These are phyloP conservation scores for Chymomyza caudatula DNA, from an alignment of 2,888 invertebrate species.

Conservation along the genomic window DNA sequence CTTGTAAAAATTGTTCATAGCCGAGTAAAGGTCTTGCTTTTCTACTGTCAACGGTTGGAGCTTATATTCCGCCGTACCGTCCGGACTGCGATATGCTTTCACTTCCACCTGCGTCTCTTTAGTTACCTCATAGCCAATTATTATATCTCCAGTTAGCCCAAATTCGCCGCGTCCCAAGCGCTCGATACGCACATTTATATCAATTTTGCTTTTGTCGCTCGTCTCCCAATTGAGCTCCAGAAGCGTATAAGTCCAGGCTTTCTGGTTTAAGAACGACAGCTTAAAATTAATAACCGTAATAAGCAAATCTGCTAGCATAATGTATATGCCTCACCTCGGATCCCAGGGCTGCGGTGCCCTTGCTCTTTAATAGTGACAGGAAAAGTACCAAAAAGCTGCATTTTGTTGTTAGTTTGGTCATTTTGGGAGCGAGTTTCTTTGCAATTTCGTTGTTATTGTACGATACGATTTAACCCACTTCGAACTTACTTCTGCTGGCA, in stretches of 20 bases:
- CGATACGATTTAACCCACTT: background rate
- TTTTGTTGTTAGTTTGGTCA: background rate
- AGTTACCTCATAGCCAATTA: slow-evolving; percentile 1
- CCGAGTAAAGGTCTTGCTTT: background rate
- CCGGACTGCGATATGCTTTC: slow-evolving; percentile 35
- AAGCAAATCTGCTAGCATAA: background rate
- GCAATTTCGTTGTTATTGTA: no score
- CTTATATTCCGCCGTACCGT: slow-evolving; percentile 31
- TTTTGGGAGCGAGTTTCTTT: no score
- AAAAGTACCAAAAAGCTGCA: background rate
- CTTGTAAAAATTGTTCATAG: slow-evolving; percentile 34
- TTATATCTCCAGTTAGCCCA: slow-evolving; percentile 18
- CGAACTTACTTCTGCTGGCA: background rate
- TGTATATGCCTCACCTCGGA: background rate
- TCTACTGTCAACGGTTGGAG: slow-evolving; percentile 31
- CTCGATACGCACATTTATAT: slow-evolving; percentile 17
- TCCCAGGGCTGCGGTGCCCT: background rate
- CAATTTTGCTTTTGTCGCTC: slow-evolving; percentile 10
- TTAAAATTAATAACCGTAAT: background rate
- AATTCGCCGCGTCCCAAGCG: slow-evolving; percentile 40
- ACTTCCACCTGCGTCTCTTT: slow-evolving; percentile 15
- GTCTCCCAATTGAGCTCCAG: background rate
- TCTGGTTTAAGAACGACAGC: slow-evolving; percentile 17
- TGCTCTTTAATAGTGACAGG: background rate
- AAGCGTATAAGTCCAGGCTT: slow-evolving; percentile 37